Evolutionary conservation across 2,888 invertebrate genomes (phyloP).

Genomic region (Idaea dimidiata): DNA sequence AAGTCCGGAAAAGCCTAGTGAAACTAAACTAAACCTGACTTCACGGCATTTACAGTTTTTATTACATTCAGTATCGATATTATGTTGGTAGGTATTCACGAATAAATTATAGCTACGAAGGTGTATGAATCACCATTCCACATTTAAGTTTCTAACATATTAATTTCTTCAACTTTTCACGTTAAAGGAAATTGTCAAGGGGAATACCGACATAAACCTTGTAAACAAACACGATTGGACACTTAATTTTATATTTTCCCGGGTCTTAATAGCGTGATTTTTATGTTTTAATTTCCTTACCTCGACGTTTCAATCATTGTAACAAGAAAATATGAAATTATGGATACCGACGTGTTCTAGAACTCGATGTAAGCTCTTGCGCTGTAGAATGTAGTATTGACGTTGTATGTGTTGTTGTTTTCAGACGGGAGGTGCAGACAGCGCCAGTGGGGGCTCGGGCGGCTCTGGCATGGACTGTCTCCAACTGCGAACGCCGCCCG

Average conservation of each 20-base stretch:
- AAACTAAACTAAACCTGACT: too few relatives aligned
- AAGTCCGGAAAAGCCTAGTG: too few relatives aligned
- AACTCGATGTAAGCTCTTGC: too few relatives aligned
- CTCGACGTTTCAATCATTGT: too few relatives aligned
- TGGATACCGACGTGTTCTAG: too few relatives aligned
- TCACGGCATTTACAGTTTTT: too few relatives aligned
- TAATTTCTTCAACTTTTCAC: background rate
- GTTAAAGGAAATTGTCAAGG: background rate
- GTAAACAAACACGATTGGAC: too few relatives aligned
- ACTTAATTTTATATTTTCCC: too few relatives aligned
- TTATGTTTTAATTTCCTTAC: too few relatives aligned
- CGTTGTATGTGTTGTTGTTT: conserved; percentile 32
- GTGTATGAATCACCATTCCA: background rate
- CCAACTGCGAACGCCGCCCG: conserved; percentile 86
- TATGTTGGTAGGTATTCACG: background rate
- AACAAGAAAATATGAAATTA: too few relatives aligned
- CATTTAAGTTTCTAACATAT: background rate
- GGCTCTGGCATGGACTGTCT: conserved; percentile 90
- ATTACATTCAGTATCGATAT: too few relatives aligned
- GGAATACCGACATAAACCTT: background rate
- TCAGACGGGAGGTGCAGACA: conserved; percentile 79
- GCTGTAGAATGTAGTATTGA: background rate
- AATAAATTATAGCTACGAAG: background rate
- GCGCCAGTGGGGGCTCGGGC: conserved; percentile 80
- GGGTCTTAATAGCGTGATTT: too few relatives aligned